phyloP scores from a whole-genome alignment of 1,140 invertebrate genomes.

The Hypsibius dujardini region DNA sequence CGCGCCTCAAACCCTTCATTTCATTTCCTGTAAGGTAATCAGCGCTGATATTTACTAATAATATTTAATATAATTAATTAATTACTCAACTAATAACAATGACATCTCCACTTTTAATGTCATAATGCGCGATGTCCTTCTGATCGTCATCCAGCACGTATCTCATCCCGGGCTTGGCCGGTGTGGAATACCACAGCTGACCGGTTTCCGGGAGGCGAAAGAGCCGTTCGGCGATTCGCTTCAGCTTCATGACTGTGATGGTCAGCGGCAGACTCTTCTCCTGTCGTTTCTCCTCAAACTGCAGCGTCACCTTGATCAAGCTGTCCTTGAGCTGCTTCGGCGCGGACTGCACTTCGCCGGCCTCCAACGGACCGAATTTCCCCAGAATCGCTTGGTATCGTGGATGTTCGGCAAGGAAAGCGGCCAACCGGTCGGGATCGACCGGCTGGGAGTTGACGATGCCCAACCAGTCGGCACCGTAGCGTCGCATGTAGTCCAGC shows the following conservation, averaged over 20 bases:
- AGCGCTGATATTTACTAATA: too few species aligned
- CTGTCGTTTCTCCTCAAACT: conserved; percentile 34
- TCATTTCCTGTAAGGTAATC: too few species aligned
- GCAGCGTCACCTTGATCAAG: conserved; percentile 19
- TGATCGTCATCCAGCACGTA: conserved; percentile 5
- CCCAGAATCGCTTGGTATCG: conserved; percentile 45
- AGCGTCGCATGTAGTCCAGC: conserved; percentile 66
- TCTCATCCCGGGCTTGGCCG: background rate
- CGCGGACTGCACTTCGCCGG: conserved; percentile 15
- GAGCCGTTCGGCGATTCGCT: conserved; percentile 48
- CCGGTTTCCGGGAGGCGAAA: conserved; percentile 41
- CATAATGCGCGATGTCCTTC: conserved; percentile 14
- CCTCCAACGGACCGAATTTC: conserved; percentile 32
- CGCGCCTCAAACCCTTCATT: too few species aligned
- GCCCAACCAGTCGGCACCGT: conserved; percentile 51
- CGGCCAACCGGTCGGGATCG: conserved; percentile 26
- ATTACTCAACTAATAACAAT: background rate
- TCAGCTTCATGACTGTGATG: conserved; percentile 63
- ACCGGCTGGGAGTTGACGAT: conserved; percentile 30
- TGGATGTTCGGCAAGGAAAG: conserved; percentile 53
- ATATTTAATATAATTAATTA: too few species aligned
- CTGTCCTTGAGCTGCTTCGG: conserved; percentile 7
- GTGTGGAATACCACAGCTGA: conserved; percentile 36
- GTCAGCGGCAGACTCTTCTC: conserved; percentile 40
- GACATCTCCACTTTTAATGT: background rate